A percentile compares a stretch with the other conserved stretches of the same genome.
Evolutionary conservation across 2,888 invertebrate genomes (phyloP).

Genomic region (Leptinotarsa tumamoca): DNA sequence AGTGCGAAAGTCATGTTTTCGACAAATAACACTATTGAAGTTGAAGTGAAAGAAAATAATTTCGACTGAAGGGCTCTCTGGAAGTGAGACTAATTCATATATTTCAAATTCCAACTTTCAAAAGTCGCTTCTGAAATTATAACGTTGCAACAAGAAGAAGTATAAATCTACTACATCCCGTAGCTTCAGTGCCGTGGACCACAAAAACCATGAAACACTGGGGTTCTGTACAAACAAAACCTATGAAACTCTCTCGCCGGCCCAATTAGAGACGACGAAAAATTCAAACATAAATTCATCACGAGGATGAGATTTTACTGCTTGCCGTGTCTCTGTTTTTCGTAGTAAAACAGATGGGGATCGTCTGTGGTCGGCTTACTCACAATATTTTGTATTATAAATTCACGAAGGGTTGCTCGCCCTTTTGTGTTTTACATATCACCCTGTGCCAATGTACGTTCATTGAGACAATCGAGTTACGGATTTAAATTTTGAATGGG

Average conservation of each 20-base stretch:
- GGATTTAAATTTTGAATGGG: conserved; percentile 27
- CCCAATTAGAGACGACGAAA: conserved; percentile 13
- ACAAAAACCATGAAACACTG: conserved; percentile 4
- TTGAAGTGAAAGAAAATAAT: too few relatives aligned
- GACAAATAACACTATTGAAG: too few relatives aligned
- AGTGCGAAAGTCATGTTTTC: too few relatives aligned
- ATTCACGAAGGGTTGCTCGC: conserved; percentile 46
- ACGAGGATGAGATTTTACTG: conserved; percentile 11
- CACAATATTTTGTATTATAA: conserved; percentile 55
- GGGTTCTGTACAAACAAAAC: conserved; percentile 15
- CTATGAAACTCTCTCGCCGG: conserved; percentile 10
- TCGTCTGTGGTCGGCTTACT: conserved; percentile 51
- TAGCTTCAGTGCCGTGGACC: background rate
- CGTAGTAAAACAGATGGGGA: conserved; percentile 45
- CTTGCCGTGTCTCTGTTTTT: conserved; percentile 28
- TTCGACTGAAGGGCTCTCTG: too few relatives aligned
- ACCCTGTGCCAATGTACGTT: conserved; percentile 23
- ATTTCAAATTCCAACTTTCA: too few relatives aligned
- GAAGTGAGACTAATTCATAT: too few relatives aligned
- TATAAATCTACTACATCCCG: conserved; percentile 7
- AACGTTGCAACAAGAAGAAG: background rate
- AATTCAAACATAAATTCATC: conserved; percentile 19
- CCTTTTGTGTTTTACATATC: conserved; percentile 19
- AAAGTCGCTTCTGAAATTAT: background rate
- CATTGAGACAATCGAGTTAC: conserved; percentile 20